Percentiles rank a stretch among this genome's conserved stretches.
Evolutionary conservation across 2,797 vertebrate genomes (phyloP).

Genomic region (Glossophaga mutica): DNA sequence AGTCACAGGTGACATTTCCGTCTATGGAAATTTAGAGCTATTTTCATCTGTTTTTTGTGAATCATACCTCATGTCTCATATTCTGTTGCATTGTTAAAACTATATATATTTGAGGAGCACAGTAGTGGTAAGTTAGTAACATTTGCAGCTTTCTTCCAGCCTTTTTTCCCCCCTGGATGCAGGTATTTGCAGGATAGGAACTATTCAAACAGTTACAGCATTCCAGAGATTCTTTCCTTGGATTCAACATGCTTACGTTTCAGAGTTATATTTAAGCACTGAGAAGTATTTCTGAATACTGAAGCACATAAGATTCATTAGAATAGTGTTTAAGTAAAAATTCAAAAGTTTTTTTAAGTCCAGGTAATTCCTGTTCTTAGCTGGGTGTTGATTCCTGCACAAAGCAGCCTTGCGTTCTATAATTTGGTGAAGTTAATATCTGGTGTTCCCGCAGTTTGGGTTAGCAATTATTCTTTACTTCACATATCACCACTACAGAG

Average conservation of each 20-base stretch:
- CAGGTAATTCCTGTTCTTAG: neutral
- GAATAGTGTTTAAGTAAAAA: conserved; percentile 29
- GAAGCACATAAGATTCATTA: neutral
- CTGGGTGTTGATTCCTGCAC: neutral
- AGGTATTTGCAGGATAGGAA: conserved; percentile 70
- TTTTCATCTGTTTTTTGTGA: neutral
- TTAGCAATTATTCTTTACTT: conserved; percentile 44
- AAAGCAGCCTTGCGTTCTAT: neutral
- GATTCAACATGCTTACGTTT: conserved; percentile 51
- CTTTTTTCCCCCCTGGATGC: neutral
- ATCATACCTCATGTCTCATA: neutral
- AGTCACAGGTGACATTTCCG: neutral
- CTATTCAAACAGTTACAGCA: conserved; percentile 68
- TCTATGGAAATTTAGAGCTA: neutral
- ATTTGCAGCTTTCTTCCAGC: neutral
- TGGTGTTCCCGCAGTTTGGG: neutral
- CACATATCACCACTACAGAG: conserved; percentile 34
- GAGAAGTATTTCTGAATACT: conserved; percentile 28
- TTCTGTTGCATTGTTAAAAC: conserved; percentile 27
- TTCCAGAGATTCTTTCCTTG: conserved; percentile 72
- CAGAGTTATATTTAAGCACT: conserved; percentile 47
- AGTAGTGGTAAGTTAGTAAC: neutral
- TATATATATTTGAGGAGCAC: neutral
- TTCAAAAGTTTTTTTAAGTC: neutral
- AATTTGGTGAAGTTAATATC: neutral